These are phyloP conservation scores for Armadillidium nasatum DNA, from an alignment of 1,140 invertebrate genomes.

Conservation along the genomic window DNA sequence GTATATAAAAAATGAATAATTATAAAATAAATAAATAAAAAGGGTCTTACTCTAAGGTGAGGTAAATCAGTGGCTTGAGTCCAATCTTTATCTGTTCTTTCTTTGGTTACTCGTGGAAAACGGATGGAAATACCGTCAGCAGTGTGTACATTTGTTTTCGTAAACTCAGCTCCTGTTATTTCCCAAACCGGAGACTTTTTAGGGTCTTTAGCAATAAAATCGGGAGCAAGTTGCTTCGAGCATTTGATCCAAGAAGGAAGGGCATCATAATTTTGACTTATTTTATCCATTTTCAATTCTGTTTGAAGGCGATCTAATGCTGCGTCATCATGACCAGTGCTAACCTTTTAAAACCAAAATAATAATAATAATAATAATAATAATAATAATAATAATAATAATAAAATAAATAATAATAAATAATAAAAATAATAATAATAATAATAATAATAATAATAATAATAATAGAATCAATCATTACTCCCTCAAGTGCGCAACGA, in stretches of 20 bases:
- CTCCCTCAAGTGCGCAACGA: no score
- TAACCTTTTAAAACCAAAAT: slow-evolving; percentile 52
- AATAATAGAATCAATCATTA: no score
- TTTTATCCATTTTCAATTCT: slow-evolving; percentile 73
- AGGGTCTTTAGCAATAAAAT: slow-evolving; percentile 79
- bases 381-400: no score
- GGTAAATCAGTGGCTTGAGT: slow-evolving; percentile 63
- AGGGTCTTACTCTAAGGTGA: slow-evolving; percentile 30
- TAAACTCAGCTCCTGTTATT: slow-evolving; percentile 88
- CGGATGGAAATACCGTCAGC: slow-evolving; percentile 86
- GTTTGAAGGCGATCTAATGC: slow-evolving; percentile 65
- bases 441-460: no score
- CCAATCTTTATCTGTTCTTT: slow-evolving; percentile 79
- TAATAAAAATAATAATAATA: no score
- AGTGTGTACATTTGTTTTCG: slow-evolving; percentile 78
- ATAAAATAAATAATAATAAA: no score
- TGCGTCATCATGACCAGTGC: slow-evolving; percentile 79
- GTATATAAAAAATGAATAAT: background rate
- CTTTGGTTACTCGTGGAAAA: slow-evolving; percentile 80
- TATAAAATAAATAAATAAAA: background rate
- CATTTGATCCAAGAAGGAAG: slow-evolving; percentile 76
- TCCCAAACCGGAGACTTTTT: slow-evolving; percentile 80
- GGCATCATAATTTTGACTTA: slow-evolving; percentile 64
- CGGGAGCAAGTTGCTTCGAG: slow-evolving; percentile 76
- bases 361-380: background rate